phyloP scores from a whole-genome alignment of 64 coral and sea anemone genomes.

The Acropora tenuis region DNA sequence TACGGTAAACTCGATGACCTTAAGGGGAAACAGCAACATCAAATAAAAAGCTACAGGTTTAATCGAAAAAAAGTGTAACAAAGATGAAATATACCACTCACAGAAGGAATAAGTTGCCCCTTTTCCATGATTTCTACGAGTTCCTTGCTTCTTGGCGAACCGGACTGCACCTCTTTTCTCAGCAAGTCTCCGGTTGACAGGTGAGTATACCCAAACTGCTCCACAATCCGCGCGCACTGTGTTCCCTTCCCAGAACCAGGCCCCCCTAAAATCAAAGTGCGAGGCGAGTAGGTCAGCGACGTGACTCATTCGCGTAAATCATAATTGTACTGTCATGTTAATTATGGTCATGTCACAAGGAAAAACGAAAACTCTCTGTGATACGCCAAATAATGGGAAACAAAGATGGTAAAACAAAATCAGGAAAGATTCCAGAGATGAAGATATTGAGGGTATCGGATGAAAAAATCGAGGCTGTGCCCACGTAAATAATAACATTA shows the following conservation, averaged over 20 bases:
- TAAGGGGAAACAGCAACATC: no score
- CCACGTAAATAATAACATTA: no score
- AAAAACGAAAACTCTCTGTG: background rate
- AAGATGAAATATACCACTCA: slow-evolving; percentile 11
- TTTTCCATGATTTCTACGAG: slow-evolving; percentile 88
- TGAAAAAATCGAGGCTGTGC: no score
- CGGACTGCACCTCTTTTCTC: slow-evolving; percentile 87
- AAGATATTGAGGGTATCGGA: no score
- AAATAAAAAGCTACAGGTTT: no score
- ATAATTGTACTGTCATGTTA: no score
- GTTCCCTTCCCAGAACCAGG: slow-evolving; percentile 97
- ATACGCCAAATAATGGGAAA: no score
- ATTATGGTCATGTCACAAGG: no score
- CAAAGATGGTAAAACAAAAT: no score
- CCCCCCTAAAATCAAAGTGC: slow-evolving; percentile 58
- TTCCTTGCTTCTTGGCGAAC: slow-evolving; percentile 74
- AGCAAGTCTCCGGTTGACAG: slow-evolving; percentile 93
- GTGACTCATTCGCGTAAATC: background rate
- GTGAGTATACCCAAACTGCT: slow-evolving; percentile 83
- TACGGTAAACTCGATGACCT: no score
- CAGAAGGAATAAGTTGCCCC: slow-evolving; percentile 90
- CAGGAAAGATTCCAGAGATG: no score
- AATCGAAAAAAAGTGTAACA: no score
- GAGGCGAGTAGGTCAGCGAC: background rate
- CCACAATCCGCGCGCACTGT: slow-evolving; percentile 87